Percentiles rank a stretch among this genome's conserved stretches.
These are phyloP conservation scores for Vulpes vulpes DNA, from an alignment of 2,113 vertebrate species.

Conservation along the genomic window DNA sequence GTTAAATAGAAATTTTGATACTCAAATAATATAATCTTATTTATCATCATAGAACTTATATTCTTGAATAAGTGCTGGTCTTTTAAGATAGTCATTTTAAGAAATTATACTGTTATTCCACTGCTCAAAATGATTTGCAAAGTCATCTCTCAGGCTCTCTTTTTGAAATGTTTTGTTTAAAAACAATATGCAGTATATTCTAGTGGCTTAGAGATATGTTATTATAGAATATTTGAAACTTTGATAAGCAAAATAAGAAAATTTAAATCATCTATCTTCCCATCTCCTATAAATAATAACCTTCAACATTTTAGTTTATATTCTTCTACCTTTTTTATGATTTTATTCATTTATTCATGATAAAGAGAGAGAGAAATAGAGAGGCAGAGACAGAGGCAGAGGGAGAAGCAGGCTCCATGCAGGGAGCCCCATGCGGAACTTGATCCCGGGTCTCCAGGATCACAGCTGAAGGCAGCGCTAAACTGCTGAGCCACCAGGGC, in stretches of 20 bases:
- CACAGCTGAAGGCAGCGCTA: no score
- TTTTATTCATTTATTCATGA: no score
- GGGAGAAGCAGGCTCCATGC: no score
- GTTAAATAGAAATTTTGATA: neutral
- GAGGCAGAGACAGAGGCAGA: no score
- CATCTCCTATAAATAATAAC: neutral
- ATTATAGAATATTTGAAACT: neutral
- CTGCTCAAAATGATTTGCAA: neutral
- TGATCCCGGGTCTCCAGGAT: no score
- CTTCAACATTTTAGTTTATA: neutral
- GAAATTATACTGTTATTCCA: neutral
- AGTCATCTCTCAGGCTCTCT: neutral
- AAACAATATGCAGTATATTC: neutral
- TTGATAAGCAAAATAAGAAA: neutral
- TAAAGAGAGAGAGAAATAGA: no score
- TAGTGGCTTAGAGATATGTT: neutral
- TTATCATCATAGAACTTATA: neutral
- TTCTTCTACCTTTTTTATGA: neutral
- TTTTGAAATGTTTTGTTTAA: neutral
- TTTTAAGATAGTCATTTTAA: constrained; percentile 16
- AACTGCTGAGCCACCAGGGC: no score
- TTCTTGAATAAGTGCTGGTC: neutral
- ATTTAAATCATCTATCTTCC: neutral
- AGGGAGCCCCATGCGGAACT: no score
- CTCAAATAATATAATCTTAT: neutral